Conservation (phyloP, 2,888 invertebrate species). For the Rotaria sp. region DNA sequence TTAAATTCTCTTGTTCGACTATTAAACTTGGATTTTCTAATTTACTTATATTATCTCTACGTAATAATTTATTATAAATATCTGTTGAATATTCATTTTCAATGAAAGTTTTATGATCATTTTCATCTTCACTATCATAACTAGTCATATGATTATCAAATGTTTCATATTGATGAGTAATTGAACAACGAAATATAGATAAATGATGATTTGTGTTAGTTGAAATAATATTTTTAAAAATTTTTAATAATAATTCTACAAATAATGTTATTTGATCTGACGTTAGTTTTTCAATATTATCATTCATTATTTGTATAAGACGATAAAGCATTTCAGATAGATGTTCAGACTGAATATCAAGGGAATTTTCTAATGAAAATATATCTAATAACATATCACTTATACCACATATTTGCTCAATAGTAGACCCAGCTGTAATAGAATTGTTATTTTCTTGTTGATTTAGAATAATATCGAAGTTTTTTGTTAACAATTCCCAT, state of each 20-base stretch:
- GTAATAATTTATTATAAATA: slow-evolving; percentile 9
- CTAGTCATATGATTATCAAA: not conserved
- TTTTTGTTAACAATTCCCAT: slow-evolving; percentile 67
- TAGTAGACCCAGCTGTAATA: too few relatives aligned
- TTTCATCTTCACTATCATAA: not conserved
- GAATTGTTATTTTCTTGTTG: not conserved
- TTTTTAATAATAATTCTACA: not conserved
- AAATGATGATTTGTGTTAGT: not conserved
- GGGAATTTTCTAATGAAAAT: slow-evolving; percentile 64
- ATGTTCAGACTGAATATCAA: slow-evolving; percentile 70
- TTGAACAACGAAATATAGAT: not conserved
- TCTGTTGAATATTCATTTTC: slow-evolving; percentile 24
- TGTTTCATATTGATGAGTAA: too few relatives aligned
- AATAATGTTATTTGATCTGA: not conserved
- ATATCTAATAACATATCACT: slow-evolving; percentile 68
- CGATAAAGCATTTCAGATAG: slow-evolving; percentile 67
- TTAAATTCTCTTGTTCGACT: not conserved
- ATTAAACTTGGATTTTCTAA: not conserved
- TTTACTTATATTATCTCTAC: not conserved
- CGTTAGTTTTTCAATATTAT: slow-evolving; percentile 54
- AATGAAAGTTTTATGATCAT: not conserved
- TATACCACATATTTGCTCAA: slow-evolving; percentile 64
- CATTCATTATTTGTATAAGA: slow-evolving; percentile 38
- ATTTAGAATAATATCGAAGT: slow-evolving; percentile 48
- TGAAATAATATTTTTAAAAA: not conserved